Base-by-base conservation (phyloP, 2,888 invertebrate species). In the Pinctada fucata region DNA sequence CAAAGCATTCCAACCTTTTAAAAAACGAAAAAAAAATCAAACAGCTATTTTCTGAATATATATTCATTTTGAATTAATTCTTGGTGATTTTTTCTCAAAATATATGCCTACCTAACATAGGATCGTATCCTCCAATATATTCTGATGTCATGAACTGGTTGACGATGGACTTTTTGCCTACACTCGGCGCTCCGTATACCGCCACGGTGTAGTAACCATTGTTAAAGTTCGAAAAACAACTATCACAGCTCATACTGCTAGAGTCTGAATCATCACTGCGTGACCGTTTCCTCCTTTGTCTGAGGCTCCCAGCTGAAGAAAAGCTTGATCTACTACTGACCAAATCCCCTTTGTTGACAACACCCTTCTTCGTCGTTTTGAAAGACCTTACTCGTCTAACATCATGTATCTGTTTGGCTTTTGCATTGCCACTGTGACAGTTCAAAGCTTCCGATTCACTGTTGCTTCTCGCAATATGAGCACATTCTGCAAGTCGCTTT, bases 341-440 rank as follows among this genome's bases (percentile, higher is more conserved):
- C 10, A 97, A 97, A 93, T 99, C 98, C 0, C 98, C 98, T 72
- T 97, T 94, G 93, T 97, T 97, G 6, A 82, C 75, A 2, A 84
- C 76, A 51, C 97, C 96, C 92, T 96, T 95, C 91, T 96, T 96
- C 50, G 97, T 97, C 89, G 97, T 97, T 90, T 97, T 96, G 93
- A 98, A 98, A 93, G 97, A 98, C 86, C 98, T 94, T 85, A 97
- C 95, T 83, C 97, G 94, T 92, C 80, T 78, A n/a, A 87, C 31
- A 31, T 31, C 31, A 31, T 31, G 31, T 31, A 31, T 31, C 31
- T 75, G 0, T 83, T 82, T n/a, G 82, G 82, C 76, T 83, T 69
- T 31, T 31, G 31, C 31, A 31, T 31, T 31, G 31, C 31, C 31
- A 31, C 31, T 31, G 6, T 13, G 8, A 58, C 58, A 58, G 13